These are phyloP conservation scores for Rapana venosa DNA, from an alignment of 2,888 invertebrate species.

Conservation along the genomic window DNA sequence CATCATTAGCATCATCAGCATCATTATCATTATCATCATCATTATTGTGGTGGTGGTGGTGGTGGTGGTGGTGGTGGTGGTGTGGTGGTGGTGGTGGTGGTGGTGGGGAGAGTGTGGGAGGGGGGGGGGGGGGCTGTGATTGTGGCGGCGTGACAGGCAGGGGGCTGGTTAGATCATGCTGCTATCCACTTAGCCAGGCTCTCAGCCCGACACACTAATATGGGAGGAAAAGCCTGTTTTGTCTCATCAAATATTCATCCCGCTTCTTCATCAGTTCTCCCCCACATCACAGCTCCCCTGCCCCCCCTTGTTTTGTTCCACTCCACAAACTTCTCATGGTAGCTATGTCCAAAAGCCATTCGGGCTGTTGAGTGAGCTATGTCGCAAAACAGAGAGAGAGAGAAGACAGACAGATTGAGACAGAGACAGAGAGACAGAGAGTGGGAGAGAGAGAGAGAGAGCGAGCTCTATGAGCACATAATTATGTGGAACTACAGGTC, in stretches of 20 bases:
- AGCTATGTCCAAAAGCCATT: no score
- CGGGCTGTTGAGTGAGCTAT: no score
- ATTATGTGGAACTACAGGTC: not conserved
- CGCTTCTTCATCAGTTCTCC: not conserved
- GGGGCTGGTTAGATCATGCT: not conserved
- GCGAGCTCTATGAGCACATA: not conserved
- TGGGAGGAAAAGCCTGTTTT: not conserved
- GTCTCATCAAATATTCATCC: slow-evolving; percentile 17
- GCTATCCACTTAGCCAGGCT: not conserved
- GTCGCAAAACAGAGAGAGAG: not conserved
- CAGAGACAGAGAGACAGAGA: slow-evolving; percentile 1
- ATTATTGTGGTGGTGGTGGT: no score
- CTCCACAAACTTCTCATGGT: not conserved
- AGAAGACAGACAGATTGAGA: not conserved
- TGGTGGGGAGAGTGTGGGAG: no score
- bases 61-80: no score
- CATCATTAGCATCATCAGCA: not conserved
- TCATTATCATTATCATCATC: no score
- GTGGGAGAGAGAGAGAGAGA: not conserved
- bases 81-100: no score
- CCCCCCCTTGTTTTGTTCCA: no score
- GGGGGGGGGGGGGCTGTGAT: no score
- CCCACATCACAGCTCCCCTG: not conserved
- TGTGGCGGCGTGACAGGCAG: not conserved
- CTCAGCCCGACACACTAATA: not conserved